Percentiles rank a stretch among this genome's conserved stretches.
Evolutionary conservation across 1,140 invertebrate genomes (phyloP).

Genomic region (Aphaenogaster floridana): DNA sequence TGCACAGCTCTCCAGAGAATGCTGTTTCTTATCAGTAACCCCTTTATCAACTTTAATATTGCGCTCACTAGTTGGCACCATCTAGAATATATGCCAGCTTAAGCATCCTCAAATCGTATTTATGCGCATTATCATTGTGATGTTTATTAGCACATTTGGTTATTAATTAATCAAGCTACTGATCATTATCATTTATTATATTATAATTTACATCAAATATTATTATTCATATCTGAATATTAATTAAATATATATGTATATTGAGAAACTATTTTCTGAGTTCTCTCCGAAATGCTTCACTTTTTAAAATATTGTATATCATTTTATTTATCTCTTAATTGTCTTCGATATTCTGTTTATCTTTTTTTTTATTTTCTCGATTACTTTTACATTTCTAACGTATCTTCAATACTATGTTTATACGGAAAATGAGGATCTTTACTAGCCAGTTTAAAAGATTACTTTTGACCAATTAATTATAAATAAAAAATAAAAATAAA

Average conservation of each 20-base stretch:
- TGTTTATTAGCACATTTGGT: not conserved
- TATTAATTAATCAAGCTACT: not conserved
- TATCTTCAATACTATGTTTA: not conserved
- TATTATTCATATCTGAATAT: not conserved
- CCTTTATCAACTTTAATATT: constrained; percentile 75
- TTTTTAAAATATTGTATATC: constrained; percentile 16
- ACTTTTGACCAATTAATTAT: constrained; percentile 6
- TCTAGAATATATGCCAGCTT: constrained; percentile 59
- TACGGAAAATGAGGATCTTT: not conserved
- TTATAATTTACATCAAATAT: not conserved
- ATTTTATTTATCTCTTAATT: not conserved
- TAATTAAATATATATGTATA: not conserved
- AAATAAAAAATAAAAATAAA: not conserved
- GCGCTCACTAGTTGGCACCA: constrained; percentile 49
- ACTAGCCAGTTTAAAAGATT: not conserved
- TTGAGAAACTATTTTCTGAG: not conserved
- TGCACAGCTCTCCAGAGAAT: constrained; percentile 64
- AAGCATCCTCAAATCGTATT: constrained; percentile 57
- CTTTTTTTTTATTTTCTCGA: not conserved
- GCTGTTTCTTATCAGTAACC: constrained; percentile 72
- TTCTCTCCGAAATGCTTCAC: not conserved
- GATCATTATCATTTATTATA: no score
- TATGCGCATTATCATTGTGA: constrained; percentile 52
- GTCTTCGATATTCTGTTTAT: not conserved
- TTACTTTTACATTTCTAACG: not conserved